These are phyloP conservation scores for Marisa cornuarietis DNA, from an alignment of 1,140 invertebrate genomes.

Conservation along the genomic window DNA sequence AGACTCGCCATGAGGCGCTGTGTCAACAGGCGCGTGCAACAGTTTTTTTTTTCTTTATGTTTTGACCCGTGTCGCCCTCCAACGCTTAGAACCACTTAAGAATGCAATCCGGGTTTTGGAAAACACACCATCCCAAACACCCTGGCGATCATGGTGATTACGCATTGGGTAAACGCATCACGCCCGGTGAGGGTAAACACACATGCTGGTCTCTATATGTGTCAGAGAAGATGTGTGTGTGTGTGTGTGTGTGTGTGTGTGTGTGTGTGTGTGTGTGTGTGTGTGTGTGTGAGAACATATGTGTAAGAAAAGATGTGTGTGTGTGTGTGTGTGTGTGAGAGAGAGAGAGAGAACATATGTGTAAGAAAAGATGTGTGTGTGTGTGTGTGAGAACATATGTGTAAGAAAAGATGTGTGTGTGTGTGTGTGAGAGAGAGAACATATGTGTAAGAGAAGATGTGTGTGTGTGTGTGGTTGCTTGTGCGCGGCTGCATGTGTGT, in stretches of 20 bases:
- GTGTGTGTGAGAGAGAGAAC: too few relatives aligned
- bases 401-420: too few relatives aligned
- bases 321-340: too few relatives aligned
- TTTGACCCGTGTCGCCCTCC: background rate
- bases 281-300: background rate
- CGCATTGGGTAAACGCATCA: conserved; percentile 13
- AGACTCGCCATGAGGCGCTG: too few relatives aligned
- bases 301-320: too few relatives aligned
- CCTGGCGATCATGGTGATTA: conserved; percentile 1
- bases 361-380: too few relatives aligned
- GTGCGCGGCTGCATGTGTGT: too few relatives aligned
- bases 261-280: background rate
- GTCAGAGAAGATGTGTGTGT: background rate
- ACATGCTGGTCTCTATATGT: background rate
- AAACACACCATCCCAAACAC: background rate
- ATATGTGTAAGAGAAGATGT: too few relatives aligned
- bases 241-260: background rate
- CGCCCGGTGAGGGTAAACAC: background rate
- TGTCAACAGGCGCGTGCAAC: background rate
- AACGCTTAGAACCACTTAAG: background rate
- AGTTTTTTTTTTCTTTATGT: background rate
- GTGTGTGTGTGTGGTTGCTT: too few relatives aligned
- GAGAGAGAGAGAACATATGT: too few relatives aligned
- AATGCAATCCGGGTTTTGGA: background rate
- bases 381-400: too few relatives aligned